Percentiles rank a stretch among this genome's conserved stretches.
These are phyloP conservation scores for Blomia tropicalis DNA, from an alignment of 2,888 invertebrate species.

Conservation along the genomic window DNA sequence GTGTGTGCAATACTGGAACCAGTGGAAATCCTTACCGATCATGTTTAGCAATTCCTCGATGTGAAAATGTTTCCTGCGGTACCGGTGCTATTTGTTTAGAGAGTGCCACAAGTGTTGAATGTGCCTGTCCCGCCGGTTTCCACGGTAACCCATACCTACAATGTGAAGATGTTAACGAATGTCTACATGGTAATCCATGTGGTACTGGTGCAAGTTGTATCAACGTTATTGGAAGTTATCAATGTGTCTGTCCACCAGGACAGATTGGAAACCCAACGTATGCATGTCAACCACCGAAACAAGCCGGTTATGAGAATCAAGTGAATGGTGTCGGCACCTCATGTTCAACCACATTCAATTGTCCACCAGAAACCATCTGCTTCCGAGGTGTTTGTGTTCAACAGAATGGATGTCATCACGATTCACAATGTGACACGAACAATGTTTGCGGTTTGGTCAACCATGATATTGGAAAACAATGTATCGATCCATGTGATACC, in stretches of 20 bases:
- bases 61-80: conserved; percentile 44
- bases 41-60: conserved; percentile 41
- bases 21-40: conserved; percentile 72
- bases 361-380: conserved; percentile 22
- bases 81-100: conserved; percentile 61
- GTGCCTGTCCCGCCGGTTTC: conserved; percentile 58
- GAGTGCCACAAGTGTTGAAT: conserved; percentile 52
- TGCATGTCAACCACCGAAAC: conserved; percentile 23
- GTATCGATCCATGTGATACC: conserved; percentile 29
- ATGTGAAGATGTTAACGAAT: conserved; percentile 45
- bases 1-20: conserved; percentile 65
- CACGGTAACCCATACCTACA: conserved; percentile 57
- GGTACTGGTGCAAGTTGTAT: conserved; percentile 62
- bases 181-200: conserved; percentile 36
- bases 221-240: conserved; percentile 71
- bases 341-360: conserved; percentile 21
- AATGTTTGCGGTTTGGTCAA: conserved; percentile 24
- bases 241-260: conserved; percentile 69
- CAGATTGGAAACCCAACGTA: conserved; percentile 59
- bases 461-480: conserved; percentile 23
- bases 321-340: conserved; percentile 19
- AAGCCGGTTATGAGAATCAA: conserved; percentile 16
- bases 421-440: conserved; percentile 20
- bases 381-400: conserved; percentile 20
- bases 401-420: conserved; percentile 21